A percentile compares a stretch with the other conserved stretches of the same genome.
Evolutionary conservation across 2,113 vertebrate species (phyloP).

Genomic region (Lophochroa leadbeateri): DNA sequence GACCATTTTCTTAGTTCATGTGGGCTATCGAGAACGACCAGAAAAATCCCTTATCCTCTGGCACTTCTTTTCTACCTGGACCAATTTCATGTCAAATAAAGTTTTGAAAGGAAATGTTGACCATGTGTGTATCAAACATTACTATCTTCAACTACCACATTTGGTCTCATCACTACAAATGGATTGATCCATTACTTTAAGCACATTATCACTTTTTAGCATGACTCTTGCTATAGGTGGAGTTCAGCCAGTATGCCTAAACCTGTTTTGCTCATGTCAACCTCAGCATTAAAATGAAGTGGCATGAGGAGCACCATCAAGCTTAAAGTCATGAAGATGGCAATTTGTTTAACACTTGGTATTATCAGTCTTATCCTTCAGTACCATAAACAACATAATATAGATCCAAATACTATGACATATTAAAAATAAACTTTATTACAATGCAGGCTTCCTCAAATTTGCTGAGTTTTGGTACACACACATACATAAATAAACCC

Average conservation of each 20-base stretch:
- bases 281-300: constrained; percentile 56
- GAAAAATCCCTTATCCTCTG: constrained; percentile 2
- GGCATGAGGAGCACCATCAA: constrained; percentile 32
- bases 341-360: constrained; percentile 19
- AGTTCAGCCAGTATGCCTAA: constrained; percentile 38
- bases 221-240: constrained; percentile 24
- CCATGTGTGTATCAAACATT: constrained; percentile 27
- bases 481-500: constrained; percentile 53
- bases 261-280: constrained; percentile 47
- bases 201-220: constrained; percentile 50
- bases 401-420: constrained; percentile 67
- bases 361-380: constrained; percentile 52
- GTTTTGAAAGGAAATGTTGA: constrained; percentile 52
- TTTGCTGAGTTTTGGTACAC: constrained; percentile 49
- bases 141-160: constrained; percentile 45
- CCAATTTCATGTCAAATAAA: constrained; percentile 58
- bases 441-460: constrained; percentile 55
- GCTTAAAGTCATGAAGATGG: constrained; percentile 41
- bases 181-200: constrained; percentile 60
- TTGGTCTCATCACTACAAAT: constrained; percentile 57
- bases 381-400: constrained; percentile 50
- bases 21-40: not conserved
- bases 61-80: constrained; percentile 31
- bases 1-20: not conserved
- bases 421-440: constrained; percentile 71